Percentiles rank a stretch among this genome's conserved stretches.
Evolutionary conservation across 2,888 invertebrate species (phyloP).

Genomic region (Cyaniris semiargus): DNA sequence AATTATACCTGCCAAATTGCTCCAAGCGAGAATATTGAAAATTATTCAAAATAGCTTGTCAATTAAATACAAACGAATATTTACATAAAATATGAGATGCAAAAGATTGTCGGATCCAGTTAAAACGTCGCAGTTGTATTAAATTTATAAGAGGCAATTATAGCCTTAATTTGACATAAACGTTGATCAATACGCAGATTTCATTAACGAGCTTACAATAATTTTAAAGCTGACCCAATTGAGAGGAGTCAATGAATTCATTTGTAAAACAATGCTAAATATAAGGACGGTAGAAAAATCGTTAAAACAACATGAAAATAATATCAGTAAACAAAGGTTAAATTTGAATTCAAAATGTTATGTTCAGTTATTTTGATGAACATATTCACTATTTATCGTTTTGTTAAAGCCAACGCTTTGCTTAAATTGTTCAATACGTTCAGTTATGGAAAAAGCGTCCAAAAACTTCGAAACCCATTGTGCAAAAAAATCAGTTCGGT

Average conservation of each 20-base stretch:
- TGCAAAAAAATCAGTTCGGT: slow-evolving; percentile 13
- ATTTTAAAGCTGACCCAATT: slow-evolving; percentile 48
- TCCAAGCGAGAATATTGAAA: not conserved
- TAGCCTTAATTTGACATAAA: slow-evolving; percentile 70
- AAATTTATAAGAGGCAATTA: slow-evolving; percentile 75
- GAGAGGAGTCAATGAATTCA: not conserved
- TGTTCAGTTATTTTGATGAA: not conserved
- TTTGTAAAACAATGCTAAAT: slow-evolving; percentile 6
- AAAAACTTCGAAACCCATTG: slow-evolving; percentile 16
- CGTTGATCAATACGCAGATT: slow-evolving; percentile 67
- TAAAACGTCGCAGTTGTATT: slow-evolving; percentile 62
- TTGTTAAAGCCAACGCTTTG: not conserved
- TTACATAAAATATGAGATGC: slow-evolving; percentile 24
- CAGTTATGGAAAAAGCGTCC: slow-evolving; percentile 19
- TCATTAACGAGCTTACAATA: slow-evolving; percentile 63
- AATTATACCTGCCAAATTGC: not conserved
- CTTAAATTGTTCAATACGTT: not conserved
- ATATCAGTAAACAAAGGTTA: not conserved
- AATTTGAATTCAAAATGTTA: not conserved
- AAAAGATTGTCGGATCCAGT: slow-evolving; percentile 51
- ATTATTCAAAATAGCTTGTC: not conserved
- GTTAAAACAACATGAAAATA: slow-evolving; percentile 6
- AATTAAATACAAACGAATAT: slow-evolving; percentile 10
- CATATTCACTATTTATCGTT: not conserved
- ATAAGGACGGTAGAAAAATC: not conserved